A percentile compares a stretch with the other conserved stretches of the same genome.
These are phyloP conservation scores for Garra rufa DNA, from an alignment of 2,113 vertebrate species.

Conservation along the genomic window DNA sequence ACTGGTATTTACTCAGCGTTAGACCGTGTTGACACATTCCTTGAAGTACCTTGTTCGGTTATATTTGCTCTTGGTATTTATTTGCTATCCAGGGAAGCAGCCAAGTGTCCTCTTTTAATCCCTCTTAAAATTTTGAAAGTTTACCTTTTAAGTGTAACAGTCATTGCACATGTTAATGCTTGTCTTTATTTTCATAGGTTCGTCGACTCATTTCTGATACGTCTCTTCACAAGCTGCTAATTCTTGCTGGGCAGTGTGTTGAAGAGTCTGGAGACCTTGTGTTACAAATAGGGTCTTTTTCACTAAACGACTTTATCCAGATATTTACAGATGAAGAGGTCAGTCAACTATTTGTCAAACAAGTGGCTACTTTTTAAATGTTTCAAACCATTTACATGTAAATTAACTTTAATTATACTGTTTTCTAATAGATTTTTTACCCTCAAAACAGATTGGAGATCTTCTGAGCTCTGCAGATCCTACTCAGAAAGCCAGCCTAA, in stretches of 20 bases:
- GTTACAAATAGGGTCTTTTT: slow-evolving; percentile 86
- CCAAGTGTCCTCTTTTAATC: not conserved
- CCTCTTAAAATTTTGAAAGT: not conserved
- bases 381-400: not conserved
- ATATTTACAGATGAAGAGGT: slow-evolving; percentile 89
- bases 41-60: not conserved
- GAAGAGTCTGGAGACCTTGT: slow-evolving; percentile 87
- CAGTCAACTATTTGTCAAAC: not conserved
- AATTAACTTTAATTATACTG: not conserved
- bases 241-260: slow-evolving; percentile 86
- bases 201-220: slow-evolving; percentile 82
- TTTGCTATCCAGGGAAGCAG: not conserved
- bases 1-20: not conserved
- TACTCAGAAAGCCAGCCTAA: slow-evolving; percentile 75
- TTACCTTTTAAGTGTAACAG: too few relatives aligned
- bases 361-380: not conserved
- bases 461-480: slow-evolving; percentile 73
- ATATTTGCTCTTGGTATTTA: not conserved
- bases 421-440: slow-evolving; percentile 4
- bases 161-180: too few relatives aligned
- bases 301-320: slow-evolving; percentile 82
- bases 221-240: slow-evolving; percentile 87
- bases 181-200: slow-evolving; percentile 73
- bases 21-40: not conserved
- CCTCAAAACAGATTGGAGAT: slow-evolving; percentile 77